Evolutionary conservation across 1,140 invertebrate genomes (phyloP), one percentile per base, ranked within the genome.

Genomic region (Nilaparvata lugens): DNA sequence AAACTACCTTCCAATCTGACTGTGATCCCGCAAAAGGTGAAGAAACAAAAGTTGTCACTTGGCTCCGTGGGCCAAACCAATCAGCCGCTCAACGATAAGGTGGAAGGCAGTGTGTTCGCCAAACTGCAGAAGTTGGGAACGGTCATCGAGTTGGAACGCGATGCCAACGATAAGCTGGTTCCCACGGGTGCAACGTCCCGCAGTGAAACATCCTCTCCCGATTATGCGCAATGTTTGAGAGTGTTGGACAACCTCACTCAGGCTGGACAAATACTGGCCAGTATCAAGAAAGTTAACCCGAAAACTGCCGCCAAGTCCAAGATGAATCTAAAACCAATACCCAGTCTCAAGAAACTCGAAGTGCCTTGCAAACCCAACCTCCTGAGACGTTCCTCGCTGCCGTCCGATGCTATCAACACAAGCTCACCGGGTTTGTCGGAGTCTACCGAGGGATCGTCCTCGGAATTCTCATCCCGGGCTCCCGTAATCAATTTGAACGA

Each of bases 71-170:
- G 31, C 9, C 31, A 35, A 4, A 4, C 31, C 9, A 35, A 11
- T 35, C 4, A 4, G 13, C 31, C 31, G 3, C 31, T 11, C 31
- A 35, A 6, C 31, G 31, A 35, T 9, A 35, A 35, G 31, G 45
- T 48, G 13, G 45, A 48, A 48, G 45, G 21, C 6, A 48, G 21
- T 16, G 66, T 68, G 35, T 54, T 68, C 3, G 62, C 66, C 48
- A 56, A 62, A 24, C 57, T 68, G 16, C 66, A 66, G 52, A 62
- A 62, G 31, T 56, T 68, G 6, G 66, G 66, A 24, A 68, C 66
- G 4, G 60, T 63, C 13, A 66, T 68, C 19, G 66, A 63, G 56
- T 53, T 68, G 13, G 66, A 67, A 54, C 11, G 52, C 11, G 6
- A 55, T 38, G n/a, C 11, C 14, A 48, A 21, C 38, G 63, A 24